Evolutionary conservation across 2,888 invertebrate species (phyloP), one percentile per base, ranked within the genome.

Genomic region (Parthenolecanium corni): DNA sequence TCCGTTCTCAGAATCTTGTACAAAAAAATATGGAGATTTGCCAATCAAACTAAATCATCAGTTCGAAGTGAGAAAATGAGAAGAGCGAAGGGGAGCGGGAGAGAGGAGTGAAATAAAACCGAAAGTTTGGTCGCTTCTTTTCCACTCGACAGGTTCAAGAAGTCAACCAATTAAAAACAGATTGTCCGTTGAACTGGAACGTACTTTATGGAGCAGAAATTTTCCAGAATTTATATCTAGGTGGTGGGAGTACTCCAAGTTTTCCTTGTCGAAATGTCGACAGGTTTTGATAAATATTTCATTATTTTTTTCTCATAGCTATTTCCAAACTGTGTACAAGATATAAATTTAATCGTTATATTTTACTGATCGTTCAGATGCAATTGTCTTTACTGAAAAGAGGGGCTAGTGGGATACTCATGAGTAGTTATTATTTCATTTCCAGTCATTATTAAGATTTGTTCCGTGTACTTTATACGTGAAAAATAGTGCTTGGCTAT

Each of bases 191-290:
- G 46, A 57, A 47, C 47, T 57, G 57, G 57, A 57, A 57, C 46
- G 57, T 46, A 57, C 47, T 57, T 57, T 57, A 57, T 57, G 31
- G 57, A 57, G 57, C 57, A 57, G 57, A 57, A 57, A 57, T 47
- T 57, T 36, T 31, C 25, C 25, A 31, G 9, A 31, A 31, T 9
- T 31, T 31, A 9, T 31, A 9, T 31, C 5, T 6, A 6, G 31
- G 31, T 31, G n/a, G n/a, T n/a, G 36, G 52, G 3, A 18, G n/a
- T 42, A 24, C 42, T 40, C 54, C 54, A 54, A 40, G 24, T 54
- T 54, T 54, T 54, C n/a, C 31, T 31, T 31, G 31, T 31, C 31
- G 31, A 31, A 9, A 31, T 31, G 31, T 31, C 31, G 31, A 31
- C 31, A 31, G 9, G 4, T 31, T 31, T 31, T 9, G 31, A 31